Evolutionary conservation across 2,797 vertebrate species (phyloP), one percentile per base, ranked within the genome.

Genomic region (Melanotaenia trifasciata): DNA sequence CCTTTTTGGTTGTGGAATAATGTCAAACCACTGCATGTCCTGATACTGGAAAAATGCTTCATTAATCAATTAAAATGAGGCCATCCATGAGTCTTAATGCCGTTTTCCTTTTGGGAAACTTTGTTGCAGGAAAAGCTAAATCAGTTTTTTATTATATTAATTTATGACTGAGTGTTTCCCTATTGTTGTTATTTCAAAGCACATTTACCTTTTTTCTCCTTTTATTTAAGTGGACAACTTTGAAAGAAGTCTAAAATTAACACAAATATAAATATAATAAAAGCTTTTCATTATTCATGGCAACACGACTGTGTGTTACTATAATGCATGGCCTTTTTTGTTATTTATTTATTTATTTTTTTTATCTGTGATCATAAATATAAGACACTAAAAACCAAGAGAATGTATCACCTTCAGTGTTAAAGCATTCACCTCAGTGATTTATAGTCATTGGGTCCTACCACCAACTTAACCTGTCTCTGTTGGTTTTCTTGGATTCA

Each of bases 401-500:
- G 11, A 28, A 45, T 43, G 58, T 53, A 69, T 32, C 33, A 67
- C 43, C 33, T 14, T 28, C n/a, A 22, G 4, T 14, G 12, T 38
- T 14, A 60, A 67, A 62, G 24, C 64, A 59, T 50, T 71, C 24
- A 68, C 35, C 10, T 14, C 18, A 7, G 32, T 51, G 26, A 63
- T 72, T 67, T 66, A 59, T 67, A 64, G 76, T 64, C 30, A 71
- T 33, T 50, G 67, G 59, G 50, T 54, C 53, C 57, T 67, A 20
- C 38, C 47, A 61, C 65, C 67, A 53, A 64, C 71, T 58, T 72
- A 60, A 61, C 57, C 43, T 45, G 59, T 74, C 75, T 68, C 5
- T 0, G 18, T 2, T 63, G 67, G 20, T 66, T 72, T 77, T 18
- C 56, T 54, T 54, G 45, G 59, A 84, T 80, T 78, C 47, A 84